Evolutionary conservation across 2,113 vertebrate genomes (phyloP), one percentile per base, ranked within the genome.

Genomic region (Hippocampus mohnikei): DNA sequence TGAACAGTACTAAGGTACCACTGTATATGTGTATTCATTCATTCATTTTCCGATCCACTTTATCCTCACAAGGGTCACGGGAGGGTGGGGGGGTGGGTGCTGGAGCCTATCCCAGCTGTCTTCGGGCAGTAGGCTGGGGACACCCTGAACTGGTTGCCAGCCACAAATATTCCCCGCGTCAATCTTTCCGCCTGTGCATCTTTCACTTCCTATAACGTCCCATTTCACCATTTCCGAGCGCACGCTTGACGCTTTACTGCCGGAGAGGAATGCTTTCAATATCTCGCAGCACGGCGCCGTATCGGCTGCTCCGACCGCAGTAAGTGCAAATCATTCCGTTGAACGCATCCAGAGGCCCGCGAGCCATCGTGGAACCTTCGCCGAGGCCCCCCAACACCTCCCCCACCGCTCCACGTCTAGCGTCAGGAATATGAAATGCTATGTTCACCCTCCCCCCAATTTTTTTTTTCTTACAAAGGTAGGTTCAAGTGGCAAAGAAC

Each of bases 401-500:
- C 33, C 16, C 8, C 18, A 18, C 60, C 20, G 27, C 29, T n/a
- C 40, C 61, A 2, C 37, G 1, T 21, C 41, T 0, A 10, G 41
- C 41, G 13, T 40, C 59, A 61, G 20, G 33, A 41, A 44, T 27
- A 46, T 25, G 79, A 73, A 81, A 88, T 79, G 83, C 65, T 72
- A 74, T 46, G 9, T 74, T 78, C 67, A 5, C 33, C 33, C 5
- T 5, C 33, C 5, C 33, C 5, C 33, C 33, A 5, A 5, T 2
- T 37, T 37, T 37, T 37, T 37, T 37, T 37, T 37, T 37, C 6
- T 37, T 37, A 37, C 33, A 37, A 74, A 84, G 82, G 84, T 71
- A 76, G 84, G 84, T 81, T 87, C 33, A 88, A 85, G 86, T 88
- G 86, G 89, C 84, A 85, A 75, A 75, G 66, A 84, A 69, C 33